Evolutionary conservation across 2,888 invertebrate genomes (phyloP).

Genomic region (Cheilosia vulpina): DNA sequence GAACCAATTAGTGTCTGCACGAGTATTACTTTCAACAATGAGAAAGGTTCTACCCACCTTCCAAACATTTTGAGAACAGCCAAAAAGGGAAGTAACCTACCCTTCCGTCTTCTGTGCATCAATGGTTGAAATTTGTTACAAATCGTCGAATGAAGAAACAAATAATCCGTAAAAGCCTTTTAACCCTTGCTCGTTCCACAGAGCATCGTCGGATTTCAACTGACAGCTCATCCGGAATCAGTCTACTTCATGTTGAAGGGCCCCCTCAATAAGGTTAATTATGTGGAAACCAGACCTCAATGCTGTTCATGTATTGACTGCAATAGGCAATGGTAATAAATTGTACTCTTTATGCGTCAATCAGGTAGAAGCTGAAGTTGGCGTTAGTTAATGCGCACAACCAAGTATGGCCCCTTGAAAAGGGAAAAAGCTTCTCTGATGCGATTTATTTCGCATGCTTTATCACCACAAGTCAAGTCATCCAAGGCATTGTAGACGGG

Average conservation of each 20-base stretch:
- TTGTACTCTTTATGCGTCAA: constrained; percentile 32
- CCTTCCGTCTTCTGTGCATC: background rate
- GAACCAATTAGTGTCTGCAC: too few species aligned
- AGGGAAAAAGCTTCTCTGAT: background rate
- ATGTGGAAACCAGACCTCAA: constrained; percentile 43
- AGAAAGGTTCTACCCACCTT: too few species aligned
- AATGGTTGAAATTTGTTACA: constrained; percentile 6
- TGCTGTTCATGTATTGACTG: constrained; percentile 4
- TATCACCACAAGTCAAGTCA: constrained; percentile 36
- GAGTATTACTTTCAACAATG: too few species aligned
- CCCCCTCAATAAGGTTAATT: constrained; percentile 38
- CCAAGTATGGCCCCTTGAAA: background rate
- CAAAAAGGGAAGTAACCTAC: background rate
- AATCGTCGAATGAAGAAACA: constrained; percentile 10
- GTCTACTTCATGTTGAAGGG: constrained; percentile 7
- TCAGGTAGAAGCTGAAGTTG: constrained; percentile 1
- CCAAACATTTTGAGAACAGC: too few species aligned
- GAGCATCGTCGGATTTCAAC: background rate
- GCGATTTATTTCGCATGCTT: constrained; percentile 16
- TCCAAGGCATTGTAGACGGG: constrained; percentile 30
- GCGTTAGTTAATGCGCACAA: constrained; percentile 1
- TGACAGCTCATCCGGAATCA: constrained; percentile 7
- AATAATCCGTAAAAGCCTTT: constrained; percentile 29
- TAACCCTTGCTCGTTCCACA: background rate
- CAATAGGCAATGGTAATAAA: constrained; percentile 17